Percentiles rank a stretch among this genome's conserved stretches.
Evolutionary conservation across 1,140 invertebrate genomes (phyloP).

Genomic region (Pristionchus pacificus): DNA sequence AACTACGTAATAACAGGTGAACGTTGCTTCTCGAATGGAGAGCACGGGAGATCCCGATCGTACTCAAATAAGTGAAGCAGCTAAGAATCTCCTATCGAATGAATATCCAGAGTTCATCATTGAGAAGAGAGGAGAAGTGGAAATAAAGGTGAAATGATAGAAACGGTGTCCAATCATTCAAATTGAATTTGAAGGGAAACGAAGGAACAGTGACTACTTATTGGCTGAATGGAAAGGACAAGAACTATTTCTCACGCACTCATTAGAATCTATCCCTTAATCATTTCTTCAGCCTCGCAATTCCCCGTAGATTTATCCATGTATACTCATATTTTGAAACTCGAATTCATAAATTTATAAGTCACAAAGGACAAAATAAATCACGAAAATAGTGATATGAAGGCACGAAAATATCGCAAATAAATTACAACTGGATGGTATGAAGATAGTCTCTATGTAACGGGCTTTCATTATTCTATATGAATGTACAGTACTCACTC

Average conservation of each 20-base stretch:
- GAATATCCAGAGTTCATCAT: conserved; percentile 43
- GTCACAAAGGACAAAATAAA: neutral
- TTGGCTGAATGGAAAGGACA: conserved; percentile 23
- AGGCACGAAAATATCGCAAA: too few relatives aligned
- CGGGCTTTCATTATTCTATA: too few relatives aligned
- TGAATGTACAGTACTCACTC: too few relatives aligned
- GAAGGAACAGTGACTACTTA: conserved; percentile 9
- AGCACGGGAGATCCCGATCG: conserved; percentile 71
- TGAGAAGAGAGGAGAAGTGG: conserved; percentile 35
- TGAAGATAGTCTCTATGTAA: too few relatives aligned
- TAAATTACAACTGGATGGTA: too few relatives aligned
- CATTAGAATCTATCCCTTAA: neutral
- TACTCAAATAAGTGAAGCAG: conserved; percentile 47
- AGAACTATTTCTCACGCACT: neutral
- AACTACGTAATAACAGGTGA: conserved; percentile 61
- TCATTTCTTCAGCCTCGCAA: neutral
- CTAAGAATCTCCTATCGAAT: conserved; percentile 32
- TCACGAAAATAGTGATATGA: too few relatives aligned
- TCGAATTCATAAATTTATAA: neutral
- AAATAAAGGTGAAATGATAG: conserved; percentile 32
- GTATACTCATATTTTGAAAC: neutral
- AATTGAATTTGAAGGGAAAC: conserved; percentile 15
- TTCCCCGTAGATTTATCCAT: neutral
- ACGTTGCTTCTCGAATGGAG: conserved; percentile 90
- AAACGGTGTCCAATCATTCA: too few relatives aligned